phyloP scores from a whole-genome alignment of 2,888 invertebrate genomes.

The Prenolepis imparis region DNA sequence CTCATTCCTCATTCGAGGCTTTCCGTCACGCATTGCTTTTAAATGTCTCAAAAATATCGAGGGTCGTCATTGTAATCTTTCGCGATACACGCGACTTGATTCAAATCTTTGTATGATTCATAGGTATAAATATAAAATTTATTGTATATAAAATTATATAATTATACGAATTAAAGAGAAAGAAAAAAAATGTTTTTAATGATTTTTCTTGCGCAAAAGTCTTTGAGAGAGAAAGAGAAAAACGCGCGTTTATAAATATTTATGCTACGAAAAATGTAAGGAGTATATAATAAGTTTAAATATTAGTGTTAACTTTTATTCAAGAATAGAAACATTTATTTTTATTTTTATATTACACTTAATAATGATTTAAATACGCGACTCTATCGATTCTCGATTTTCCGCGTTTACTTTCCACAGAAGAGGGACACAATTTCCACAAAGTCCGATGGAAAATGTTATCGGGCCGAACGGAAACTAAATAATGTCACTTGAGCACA shows the following conservation, averaged over 20 bases:
- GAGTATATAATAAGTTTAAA: not conserved
- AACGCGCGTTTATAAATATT: not conserved
- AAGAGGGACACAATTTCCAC: not conserved
- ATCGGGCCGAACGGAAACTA: not conserved
- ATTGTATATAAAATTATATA: not conserved
- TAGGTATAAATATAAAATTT: not conserved
- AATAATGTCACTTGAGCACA: conserved; percentile 5
- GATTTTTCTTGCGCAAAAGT: not conserved
- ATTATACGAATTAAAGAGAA: not conserved
- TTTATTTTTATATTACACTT: not conserved
- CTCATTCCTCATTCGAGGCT: conserved; percentile 2
- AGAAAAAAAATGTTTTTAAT: not conserved
- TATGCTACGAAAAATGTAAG: not conserved
- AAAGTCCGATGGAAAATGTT: not conserved
- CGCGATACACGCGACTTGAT: not conserved
- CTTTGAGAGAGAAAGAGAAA: not conserved
- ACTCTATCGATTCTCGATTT: not conserved
- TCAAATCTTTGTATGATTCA: not conserved
- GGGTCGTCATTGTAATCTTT: not conserved
- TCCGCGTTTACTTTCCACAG: not conserved
- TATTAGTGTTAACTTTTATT: not conserved
- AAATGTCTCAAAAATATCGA: conserved; percentile 7
- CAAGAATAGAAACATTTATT: not conserved
- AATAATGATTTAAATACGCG: not conserved
- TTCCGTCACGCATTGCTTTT: conserved; percentile 23